phyloP scores from a whole-genome alignment of 2,888 invertebrate species.

The Carpatolechia fugitivella region DNA sequence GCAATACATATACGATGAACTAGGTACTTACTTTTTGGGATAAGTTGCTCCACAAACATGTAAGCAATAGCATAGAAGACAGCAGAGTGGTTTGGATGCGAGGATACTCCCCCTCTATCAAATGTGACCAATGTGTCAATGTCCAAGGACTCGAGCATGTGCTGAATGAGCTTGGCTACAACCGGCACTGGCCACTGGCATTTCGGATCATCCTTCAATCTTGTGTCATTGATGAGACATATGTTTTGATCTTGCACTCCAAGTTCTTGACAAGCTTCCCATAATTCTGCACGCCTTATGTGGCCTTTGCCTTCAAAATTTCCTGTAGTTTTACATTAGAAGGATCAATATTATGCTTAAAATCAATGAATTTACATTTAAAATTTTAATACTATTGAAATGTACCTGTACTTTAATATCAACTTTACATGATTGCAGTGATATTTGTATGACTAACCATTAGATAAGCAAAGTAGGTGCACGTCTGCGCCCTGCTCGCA shows the following conservation, averaged over 20 bases:
- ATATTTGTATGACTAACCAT: slow-evolving; percentile 77
- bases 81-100: slow-evolving; percentile 94
- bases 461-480: slow-evolving; percentile 90
- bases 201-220: slow-evolving; percentile 87
- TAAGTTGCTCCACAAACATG: slow-evolving; percentile 85
- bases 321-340: slow-evolving; percentile 62
- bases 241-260: slow-evolving; percentile 90
- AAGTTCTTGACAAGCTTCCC: slow-evolving; percentile 87
- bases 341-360: not conserved
- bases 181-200: slow-evolving; percentile 84
- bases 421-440: too few species aligned
- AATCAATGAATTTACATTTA: too few species aligned
- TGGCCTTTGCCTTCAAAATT: slow-evolving; percentile 82
- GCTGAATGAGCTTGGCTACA: slow-evolving; percentile 63
- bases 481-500: slow-evolving; percentile 83
- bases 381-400: too few species aligned
- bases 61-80: slow-evolving; percentile 90
- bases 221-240: slow-evolving; percentile 83
- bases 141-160: slow-evolving; percentile 84
- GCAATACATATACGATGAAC: too few species aligned
- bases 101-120: slow-evolving; percentile 95
- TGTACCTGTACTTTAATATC: too few species aligned
- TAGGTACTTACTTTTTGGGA: slow-evolving; percentile 83
- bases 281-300: slow-evolving; percentile 87
- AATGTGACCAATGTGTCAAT: slow-evolving; percentile 95